phyloP scores from a whole-genome alignment of 2,113 vertebrate genomes.

The Ovibos moschatus region DNA sequence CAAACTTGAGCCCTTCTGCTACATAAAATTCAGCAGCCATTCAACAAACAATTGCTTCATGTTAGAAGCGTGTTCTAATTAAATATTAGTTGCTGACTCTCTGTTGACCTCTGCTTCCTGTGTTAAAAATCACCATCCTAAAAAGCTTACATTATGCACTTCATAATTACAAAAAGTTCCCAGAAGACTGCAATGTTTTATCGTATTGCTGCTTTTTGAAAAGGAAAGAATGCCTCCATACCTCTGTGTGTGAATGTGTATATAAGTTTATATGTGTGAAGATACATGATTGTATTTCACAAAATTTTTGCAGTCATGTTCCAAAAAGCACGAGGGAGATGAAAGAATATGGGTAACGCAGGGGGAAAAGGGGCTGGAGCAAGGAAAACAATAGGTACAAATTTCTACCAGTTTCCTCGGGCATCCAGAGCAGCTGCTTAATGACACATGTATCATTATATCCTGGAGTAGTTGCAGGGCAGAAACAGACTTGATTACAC shows the following conservation, averaged over 20 bases:
- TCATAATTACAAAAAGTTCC: slow-evolving; percentile 56
- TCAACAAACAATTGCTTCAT: slow-evolving; percentile 71
- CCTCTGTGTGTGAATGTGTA: neutral
- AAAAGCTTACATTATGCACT: slow-evolving; percentile 60
- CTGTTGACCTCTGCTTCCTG: slow-evolving; percentile 58
- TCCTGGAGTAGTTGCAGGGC: slow-evolving; percentile 89
- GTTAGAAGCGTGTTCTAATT: slow-evolving; percentile 69
- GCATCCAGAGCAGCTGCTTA: slow-evolving; percentile 90
- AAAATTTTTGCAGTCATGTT: slow-evolving; percentile 62
- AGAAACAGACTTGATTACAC: slow-evolving; percentile 92
- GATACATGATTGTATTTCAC: slow-evolving; percentile 32
- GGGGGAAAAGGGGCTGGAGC: slow-evolving; percentile 72
- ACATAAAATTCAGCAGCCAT: slow-evolving; percentile 63
- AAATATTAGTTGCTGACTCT: slow-evolving; percentile 71
- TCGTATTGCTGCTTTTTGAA: neutral
- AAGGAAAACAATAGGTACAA: slow-evolving; percentile 88
- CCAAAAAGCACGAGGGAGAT: slow-evolving; percentile 70
- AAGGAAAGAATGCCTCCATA: neutral
- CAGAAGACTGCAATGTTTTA: neutral
- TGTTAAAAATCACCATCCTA: slow-evolving; percentile 65
- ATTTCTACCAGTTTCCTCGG: slow-evolving; percentile 86
- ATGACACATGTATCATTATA: slow-evolving; percentile 92
- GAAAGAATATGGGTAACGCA: slow-evolving; percentile 70
- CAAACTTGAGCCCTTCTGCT: slow-evolving; percentile 47
- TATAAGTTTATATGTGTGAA: neutral